Evolutionary conservation across 2,888 invertebrate species (phyloP), one percentile per base, ranked within the genome.

Genomic region (Eupithecia dodoneata): DNA sequence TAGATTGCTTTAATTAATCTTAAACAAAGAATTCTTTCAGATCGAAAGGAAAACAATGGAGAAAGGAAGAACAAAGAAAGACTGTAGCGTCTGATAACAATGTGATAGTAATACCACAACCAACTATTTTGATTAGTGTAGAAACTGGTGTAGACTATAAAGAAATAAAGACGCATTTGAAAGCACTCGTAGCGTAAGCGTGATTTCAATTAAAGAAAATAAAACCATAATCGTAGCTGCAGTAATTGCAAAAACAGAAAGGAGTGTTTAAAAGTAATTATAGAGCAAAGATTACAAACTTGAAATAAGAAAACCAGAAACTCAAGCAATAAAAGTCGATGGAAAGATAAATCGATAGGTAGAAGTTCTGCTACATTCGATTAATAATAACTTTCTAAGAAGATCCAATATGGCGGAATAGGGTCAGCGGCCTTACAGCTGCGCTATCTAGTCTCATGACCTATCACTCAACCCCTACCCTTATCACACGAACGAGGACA

Each of bases 401-500:
- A 72, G 72, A 73, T 49, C 67, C 78, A 74, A 79, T 47, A 79
- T 75, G 76, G 72, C 78, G 78, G 73, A 76, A 77, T 87, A 80
- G 86, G 91, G 92, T 92, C 90, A 87, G 88, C 88, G 91, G 83
- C 92, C 93, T 90, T 88, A 86, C 91, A 91, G 90, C 89, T 89
- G 89, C 85, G 85, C 80, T 94, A 94, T 94, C 94, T 90, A 85
- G 88, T 86, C 86, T 86, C 88, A 86, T 89, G 94, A 94, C 94
- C 94, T 88, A 85, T 82, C 88, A 87, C 89, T 87, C 90, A 89
- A 92, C 92, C 92, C 91, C 89, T 84, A 88, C 89, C 89, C 90
- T 93, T 94, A 94, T 94, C 94, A 84, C 85, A 85, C 88, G 88
- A 94, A 94, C 88, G 94, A 91, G 94, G 92, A 93, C 94, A 83